phyloP scores from a whole-genome alignment of 2,797 vertebrate species.

The Gymnoscopelus microlampas region DNA sequence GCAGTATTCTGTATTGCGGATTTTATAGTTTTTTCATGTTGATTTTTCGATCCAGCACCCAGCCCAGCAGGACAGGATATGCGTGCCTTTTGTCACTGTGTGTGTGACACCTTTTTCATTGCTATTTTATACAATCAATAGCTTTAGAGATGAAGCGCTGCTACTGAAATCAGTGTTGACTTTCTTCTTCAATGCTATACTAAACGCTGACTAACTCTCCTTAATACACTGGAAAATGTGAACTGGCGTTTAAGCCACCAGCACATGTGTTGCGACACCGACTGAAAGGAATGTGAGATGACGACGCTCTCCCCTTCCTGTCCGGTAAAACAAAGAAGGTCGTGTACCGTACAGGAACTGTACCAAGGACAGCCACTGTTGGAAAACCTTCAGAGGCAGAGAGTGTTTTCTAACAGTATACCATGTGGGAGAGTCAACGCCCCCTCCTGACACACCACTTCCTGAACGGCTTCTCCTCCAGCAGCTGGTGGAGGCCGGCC shows the following conservation, averaged over 20 bases:
- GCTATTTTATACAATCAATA: not conserved
- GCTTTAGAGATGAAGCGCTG: not conserved
- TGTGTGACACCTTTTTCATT: too few relatives aligned
- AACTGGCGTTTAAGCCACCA: slow-evolving; percentile 20
- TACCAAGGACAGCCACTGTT: slow-evolving; percentile 40
- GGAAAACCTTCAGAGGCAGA: slow-evolving; percentile 41
- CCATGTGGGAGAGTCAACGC: slow-evolving; percentile 36
- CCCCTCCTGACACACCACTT: slow-evolving; percentile 45
- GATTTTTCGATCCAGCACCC: too few relatives aligned
- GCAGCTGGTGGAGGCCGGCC: slow-evolving; percentile 55
- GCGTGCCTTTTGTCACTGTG: too few relatives aligned
- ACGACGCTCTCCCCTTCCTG: slow-evolving; percentile 52
- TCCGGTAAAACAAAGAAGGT: slow-evolving; percentile 48
- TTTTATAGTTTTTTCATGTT: too few relatives aligned
- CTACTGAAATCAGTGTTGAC: not conserved
- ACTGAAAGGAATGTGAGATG: slow-evolving; percentile 41
- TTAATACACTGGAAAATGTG: slow-evolving; percentile 26
- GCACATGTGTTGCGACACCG: slow-evolving; percentile 33
- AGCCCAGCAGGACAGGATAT: too few relatives aligned
- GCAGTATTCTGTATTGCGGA: too few relatives aligned
- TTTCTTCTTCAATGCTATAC: not conserved
- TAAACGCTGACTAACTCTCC: not conserved
- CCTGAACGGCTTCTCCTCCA: slow-evolving; percentile 56
- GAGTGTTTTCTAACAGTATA: slow-evolving; percentile 23
- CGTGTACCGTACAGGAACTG: slow-evolving; percentile 53